Conservation (phyloP, 2,888 invertebrate species). For the Tenodera sinensis region DNA sequence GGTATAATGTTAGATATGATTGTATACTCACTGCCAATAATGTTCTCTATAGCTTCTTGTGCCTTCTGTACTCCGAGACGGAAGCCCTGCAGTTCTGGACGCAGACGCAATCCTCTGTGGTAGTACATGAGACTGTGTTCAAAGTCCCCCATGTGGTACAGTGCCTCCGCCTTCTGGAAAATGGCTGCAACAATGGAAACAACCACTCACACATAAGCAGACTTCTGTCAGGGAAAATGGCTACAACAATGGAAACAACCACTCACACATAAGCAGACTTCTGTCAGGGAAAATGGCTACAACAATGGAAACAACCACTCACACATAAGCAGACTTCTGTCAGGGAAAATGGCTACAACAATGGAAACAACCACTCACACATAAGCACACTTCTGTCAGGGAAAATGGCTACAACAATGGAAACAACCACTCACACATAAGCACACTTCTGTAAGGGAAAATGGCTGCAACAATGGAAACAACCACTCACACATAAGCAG, state of each 20-base stretch:
- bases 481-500: too few species aligned
- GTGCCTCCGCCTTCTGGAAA: conserved; percentile 87
- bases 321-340: too few species aligned
- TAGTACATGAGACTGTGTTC: conserved; percentile 90
- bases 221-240: too few species aligned
- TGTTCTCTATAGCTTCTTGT: conserved; percentile 90
- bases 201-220: background rate
- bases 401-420: too few species aligned
- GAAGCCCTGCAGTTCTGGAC: conserved; percentile 73
- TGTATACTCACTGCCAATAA: conserved; percentile 58
- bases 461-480: too few species aligned
- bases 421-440: too few species aligned
- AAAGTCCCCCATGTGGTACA: conserved; percentile 89
- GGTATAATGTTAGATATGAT: too few species aligned
- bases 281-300: conserved; percentile 73
- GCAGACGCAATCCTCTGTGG: conserved; percentile 77
- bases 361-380: background rate
- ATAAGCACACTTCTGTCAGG: too few species aligned
- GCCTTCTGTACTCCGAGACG: conserved; percentile 80
- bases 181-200: conserved; percentile 51
- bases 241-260: conserved; percentile 41
- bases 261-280: background rate
- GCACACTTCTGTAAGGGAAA: too few species aligned
- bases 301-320: background rate
- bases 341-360: conserved; percentile 65